Conservation (phyloP, 30 jellyfish, hydroid and myxozoan species). For the Chrysaora quinquecirrha region DNA sequence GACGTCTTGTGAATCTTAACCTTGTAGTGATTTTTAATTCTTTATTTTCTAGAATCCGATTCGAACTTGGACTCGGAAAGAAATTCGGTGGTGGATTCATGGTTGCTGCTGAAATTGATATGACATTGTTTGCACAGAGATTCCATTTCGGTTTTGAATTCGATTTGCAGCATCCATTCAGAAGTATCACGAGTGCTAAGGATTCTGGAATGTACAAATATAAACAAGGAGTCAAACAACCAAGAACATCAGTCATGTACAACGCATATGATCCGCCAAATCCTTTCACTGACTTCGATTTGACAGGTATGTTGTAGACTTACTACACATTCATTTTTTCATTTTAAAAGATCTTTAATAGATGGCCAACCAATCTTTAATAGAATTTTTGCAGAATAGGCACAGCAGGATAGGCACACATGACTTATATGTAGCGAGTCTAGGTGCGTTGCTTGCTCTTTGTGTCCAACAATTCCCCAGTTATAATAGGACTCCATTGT, state of each 20-base stretch:
- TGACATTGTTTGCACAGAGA: constrained; percentile 92
- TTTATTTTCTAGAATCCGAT: constrained; percentile 87
- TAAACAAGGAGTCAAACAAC: constrained; percentile 88
- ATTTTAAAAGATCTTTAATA: no score
- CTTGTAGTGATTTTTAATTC: no score
- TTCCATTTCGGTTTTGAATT: constrained; percentile 81
- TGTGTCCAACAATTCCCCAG: no score
- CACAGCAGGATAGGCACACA: no score
- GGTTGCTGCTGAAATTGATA: constrained; percentile 98
- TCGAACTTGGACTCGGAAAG: constrained; percentile 96
- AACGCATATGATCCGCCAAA: constrained; percentile 93
- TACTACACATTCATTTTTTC: no score
- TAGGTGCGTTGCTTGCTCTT: no score
- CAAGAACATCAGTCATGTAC: constrained; percentile 81
- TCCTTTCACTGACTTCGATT: constrained; percentile 95
- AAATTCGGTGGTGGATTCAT: constrained; percentile 89
- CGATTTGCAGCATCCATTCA: constrained; percentile 72
- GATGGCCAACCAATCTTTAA: no score
- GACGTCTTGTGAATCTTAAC: no score
- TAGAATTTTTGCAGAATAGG: no score
- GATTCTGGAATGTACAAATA: constrained; percentile 93
- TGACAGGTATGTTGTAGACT: no score
- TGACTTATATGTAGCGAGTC: no score
- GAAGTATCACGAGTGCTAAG: constrained; percentile 81
- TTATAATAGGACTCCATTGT: no score